Evolutionary conservation across 37 sponge, comb jelly and placozoan genomes (phyloP).

Genomic region (Spongilla lacustris): DNA sequence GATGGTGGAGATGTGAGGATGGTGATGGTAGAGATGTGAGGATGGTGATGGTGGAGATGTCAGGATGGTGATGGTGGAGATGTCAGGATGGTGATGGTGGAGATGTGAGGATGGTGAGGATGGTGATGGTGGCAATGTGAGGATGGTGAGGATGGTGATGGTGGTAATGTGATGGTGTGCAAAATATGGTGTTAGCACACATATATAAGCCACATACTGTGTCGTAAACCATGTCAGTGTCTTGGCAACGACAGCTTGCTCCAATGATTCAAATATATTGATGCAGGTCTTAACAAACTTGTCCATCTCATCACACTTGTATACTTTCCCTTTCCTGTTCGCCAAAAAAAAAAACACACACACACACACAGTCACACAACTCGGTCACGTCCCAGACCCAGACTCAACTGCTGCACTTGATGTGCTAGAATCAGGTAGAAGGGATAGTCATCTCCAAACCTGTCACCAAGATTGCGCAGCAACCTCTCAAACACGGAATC

Average conservation of each 20-base stretch:
- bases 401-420: not conserved
- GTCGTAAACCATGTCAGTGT: not conserved
- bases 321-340: conserved; percentile 28
- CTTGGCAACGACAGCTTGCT: conserved; percentile 13
- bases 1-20: too few species aligned
- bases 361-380: too few species aligned
- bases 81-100: too few species aligned
- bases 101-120: not conserved
- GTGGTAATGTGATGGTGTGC: too few species aligned
- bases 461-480: not conserved
- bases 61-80: too few species aligned
- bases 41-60: too few species aligned
- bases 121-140: too few species aligned
- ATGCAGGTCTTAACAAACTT: conserved; percentile 25
- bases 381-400: too few species aligned
- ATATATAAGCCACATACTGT: not conserved
- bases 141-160: too few species aligned
- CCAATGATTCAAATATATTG: conserved; percentile 42
- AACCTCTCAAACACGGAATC: too few species aligned
- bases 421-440: conserved; percentile 18
- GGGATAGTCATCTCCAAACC: conserved; percentile 7
- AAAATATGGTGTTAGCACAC: too few species aligned
- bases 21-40: too few species aligned
- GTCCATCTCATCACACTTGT: conserved; percentile 38
- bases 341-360: not conserved